phyloP scores from a whole-genome alignment of 2,888 invertebrate species.

The Esperia sulphurella region DNA sequence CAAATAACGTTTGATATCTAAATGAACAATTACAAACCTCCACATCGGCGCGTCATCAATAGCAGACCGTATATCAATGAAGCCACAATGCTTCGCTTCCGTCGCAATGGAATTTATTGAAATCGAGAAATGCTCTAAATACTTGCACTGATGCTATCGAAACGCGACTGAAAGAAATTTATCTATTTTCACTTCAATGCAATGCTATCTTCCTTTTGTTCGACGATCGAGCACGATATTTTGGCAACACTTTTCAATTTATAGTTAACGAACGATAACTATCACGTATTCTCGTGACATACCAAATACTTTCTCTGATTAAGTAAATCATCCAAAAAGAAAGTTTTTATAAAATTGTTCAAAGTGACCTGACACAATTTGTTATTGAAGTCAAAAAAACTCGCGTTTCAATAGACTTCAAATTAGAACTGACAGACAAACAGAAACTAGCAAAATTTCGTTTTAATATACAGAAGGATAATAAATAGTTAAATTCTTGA shows the following conservation, averaged over 20 bases:
- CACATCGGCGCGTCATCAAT: too few relatives aligned
- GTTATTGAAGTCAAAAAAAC: too few relatives aligned
- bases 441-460: too few relatives aligned
- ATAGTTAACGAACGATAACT: constrained; percentile 10
- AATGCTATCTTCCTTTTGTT: constrained; percentile 17
- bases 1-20: too few relatives aligned
- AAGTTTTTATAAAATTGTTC: too few relatives aligned
- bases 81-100: constrained; percentile 3
- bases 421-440: too few relatives aligned
- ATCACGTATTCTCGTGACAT: constrained; percentile 16
- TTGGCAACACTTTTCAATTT: constrained; percentile 15
- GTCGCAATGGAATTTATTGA: constrained; percentile 18
- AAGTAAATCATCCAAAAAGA: constrained; percentile 8
- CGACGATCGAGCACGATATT: constrained; percentile 17
- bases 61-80: not conserved
- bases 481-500: too few relatives aligned
- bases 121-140: constrained; percentile 21
- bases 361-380: too few relatives aligned
- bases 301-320: constrained; percentile 20
- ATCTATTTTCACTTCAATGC: constrained; percentile 19
- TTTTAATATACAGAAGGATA: too few relatives aligned
- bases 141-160: constrained; percentile 17
- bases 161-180: constrained; percentile 22
- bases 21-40: not conserved
- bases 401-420: too few relatives aligned